These are phyloP conservation scores for Rhinopithecus roxellana DNA, from an alignment of 2,113 vertebrate species.

Conservation along the genomic window DNA sequence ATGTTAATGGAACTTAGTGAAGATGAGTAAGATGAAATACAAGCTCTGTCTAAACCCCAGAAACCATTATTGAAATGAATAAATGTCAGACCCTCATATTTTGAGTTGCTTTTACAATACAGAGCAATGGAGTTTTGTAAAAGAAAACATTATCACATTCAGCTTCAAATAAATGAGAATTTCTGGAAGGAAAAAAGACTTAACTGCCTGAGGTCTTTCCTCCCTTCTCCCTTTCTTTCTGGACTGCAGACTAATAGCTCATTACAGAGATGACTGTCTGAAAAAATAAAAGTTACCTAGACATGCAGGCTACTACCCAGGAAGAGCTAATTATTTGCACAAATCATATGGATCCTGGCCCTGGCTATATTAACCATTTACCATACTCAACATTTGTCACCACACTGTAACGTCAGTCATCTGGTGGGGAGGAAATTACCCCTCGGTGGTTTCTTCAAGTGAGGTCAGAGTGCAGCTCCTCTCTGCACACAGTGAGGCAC, in stretches of 20 bases:
- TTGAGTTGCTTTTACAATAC: conserved; percentile 18
- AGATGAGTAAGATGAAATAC: not conserved
- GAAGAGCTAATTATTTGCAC: conserved; percentile 65
- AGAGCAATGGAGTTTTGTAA: conserved; percentile 24
- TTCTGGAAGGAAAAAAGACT: conserved; percentile 48
- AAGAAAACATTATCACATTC: conserved; percentile 38
- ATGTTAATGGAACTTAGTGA: not conserved
- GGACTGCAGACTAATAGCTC: conserved; percentile 73
- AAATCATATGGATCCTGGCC: conserved; percentile 35
- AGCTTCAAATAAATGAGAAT: conserved; percentile 53
- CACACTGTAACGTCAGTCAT: not conserved
- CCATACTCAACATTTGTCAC: conserved; percentile 2
- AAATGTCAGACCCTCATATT: not conserved
- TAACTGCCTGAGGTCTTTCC: conserved; percentile 21
- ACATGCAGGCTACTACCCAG: conserved; percentile 65
- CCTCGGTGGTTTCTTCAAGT: not conserved
- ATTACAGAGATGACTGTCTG: conserved; percentile 73
- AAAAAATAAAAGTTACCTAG: conserved; percentile 76
- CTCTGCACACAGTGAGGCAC: not conserved
- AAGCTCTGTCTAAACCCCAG: not conserved
- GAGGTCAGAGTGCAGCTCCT: not conserved
- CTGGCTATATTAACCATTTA: conserved; percentile 19
- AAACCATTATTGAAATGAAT: conserved; percentile 52
- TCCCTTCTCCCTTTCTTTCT: conserved; percentile 57
- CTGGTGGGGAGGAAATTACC: not conserved